Evolutionary conservation across 2,113 vertebrate genomes (phyloP), one percentile per base, ranked within the genome.

Genomic region (Fukomys damarensis): DNA sequence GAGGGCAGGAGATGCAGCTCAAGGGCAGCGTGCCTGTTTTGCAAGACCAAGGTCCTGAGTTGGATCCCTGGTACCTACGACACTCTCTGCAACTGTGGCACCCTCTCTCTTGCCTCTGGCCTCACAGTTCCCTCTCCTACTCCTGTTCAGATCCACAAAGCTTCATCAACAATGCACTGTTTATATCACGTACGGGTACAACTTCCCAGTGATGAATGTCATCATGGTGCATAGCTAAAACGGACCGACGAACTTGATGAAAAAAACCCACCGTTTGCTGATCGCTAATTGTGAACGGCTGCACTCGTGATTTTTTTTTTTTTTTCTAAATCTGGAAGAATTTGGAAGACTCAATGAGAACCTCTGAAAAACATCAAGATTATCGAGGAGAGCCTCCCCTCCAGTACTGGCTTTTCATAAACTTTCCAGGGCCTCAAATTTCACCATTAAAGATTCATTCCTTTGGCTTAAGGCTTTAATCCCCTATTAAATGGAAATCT

Each of bases 391-490:
- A 52, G 32, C 22, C 80, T 83, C 28, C 66, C 26, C 28, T 49
- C 24, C 66, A 2, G n/a, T 65, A 81, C 4, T 56, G 74, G 41
- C 56, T 96, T 96, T 91, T 66, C 83, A 61, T 81, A 65, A 92
- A 83, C 76, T 96, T 85, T 80, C 65, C n/a, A 3, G 35, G 46
- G 59, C 94, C 74, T 97, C 92, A 72, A n/a, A 95, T 97, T 96
- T 93, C 93, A 97, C 97, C 94, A 96, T 97, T 97, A 97, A 97
- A 97, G 96, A 97, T 95, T 97, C 95, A 97, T 97, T 96, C 87
- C 92, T 97, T 97, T 96, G 94, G 96, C 93, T 96, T 92, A 96
- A 92, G 93, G 95, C 93, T 93, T 93, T 97, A 97, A 96, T 97
- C 92, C 96, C 52, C 95, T 96, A 95, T 92, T 96, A 96, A 96